phyloP scores from a whole-genome alignment of 2,888 invertebrate genomes.

The Scaptomyza flava region DNA sequence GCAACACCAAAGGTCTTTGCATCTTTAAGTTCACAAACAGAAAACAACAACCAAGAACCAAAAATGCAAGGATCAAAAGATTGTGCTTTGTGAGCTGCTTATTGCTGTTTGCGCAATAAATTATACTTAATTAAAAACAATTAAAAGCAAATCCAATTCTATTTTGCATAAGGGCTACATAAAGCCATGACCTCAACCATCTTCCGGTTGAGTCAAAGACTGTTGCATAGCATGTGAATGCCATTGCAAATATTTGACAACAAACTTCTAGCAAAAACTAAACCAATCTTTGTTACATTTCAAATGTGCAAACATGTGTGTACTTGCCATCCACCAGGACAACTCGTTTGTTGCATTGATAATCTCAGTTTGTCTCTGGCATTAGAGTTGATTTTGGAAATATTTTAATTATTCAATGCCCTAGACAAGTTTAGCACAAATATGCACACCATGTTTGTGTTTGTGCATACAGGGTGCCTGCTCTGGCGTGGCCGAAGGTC shows the following conservation, averaged over 20 bases:
- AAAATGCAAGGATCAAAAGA: slow-evolving; percentile 1
- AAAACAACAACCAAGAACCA: slow-evolving; percentile 6
- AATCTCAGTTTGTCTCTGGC: slow-evolving; percentile 54
- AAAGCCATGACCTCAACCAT: slow-evolving; percentile 25
- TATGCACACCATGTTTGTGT: background rate
- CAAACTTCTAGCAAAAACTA: slow-evolving; percentile 59
- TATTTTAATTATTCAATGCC: slow-evolving; percentile 66
- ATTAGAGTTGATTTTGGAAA: slow-evolving; percentile 60
- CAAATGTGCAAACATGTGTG: slow-evolving; percentile 70
- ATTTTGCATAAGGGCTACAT: slow-evolving; percentile 45
- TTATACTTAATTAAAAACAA: slow-evolving; percentile 82
- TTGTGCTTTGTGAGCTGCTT: slow-evolving; percentile 53
- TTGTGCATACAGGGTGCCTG: slow-evolving; percentile 31
- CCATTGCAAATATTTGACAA: slow-evolving; percentile 70
- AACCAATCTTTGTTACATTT: slow-evolving; percentile 72
- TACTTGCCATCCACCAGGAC: background rate
- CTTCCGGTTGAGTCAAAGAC: background rate
- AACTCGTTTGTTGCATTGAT: slow-evolving; percentile 32
- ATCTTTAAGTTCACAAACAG: slow-evolving; percentile 26
- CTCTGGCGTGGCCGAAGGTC: slow-evolving; percentile 48
- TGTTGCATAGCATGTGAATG: slow-evolving; percentile 34
- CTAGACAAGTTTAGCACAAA: slow-evolving; percentile 16
- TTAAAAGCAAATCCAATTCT: slow-evolving; percentile 78
- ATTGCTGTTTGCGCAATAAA: slow-evolving; percentile 74
- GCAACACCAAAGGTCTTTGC: slow-evolving; percentile 13